Conservation (phyloP, 2,888 invertebrate genomes). For the Lutraria lutraria region DNA sequence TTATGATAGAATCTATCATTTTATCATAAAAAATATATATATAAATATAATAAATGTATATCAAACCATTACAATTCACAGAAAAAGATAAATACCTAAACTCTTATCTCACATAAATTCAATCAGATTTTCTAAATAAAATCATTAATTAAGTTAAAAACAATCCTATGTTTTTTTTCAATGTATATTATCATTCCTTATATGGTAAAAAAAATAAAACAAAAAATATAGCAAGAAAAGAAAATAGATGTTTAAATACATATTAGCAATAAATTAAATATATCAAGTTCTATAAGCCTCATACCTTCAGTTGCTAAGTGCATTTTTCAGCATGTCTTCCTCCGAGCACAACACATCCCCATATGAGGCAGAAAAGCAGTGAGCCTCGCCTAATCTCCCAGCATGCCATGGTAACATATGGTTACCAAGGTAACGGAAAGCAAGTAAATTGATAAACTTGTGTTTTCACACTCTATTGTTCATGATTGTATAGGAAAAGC, state of each 20-base stretch:
- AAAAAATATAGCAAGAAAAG: not conserved
- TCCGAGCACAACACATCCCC: conserved; percentile 29
- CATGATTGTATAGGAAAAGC: conserved; percentile 36
- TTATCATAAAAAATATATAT: no score
- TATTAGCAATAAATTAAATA: not conserved
- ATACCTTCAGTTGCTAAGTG: not conserved
- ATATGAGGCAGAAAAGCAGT: conserved; percentile 40
- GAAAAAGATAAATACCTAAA: no score
- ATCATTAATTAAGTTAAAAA: no score
- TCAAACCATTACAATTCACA: no score
- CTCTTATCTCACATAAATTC: no score
- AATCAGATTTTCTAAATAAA: no score
- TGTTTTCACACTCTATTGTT: conserved; percentile 57
- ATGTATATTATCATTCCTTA: no score
- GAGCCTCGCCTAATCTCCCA: conserved; percentile 62
- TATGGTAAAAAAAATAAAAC: not conserved
- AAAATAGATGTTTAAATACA: not conserved
- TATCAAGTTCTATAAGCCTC: not conserved
- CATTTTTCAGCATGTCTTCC: conserved; percentile 15
- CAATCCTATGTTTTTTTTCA: no score
- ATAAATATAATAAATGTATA: no score
- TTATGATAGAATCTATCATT: no score
- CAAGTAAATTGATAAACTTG: conserved; percentile 64
- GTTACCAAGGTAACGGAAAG: conserved; percentile 62
- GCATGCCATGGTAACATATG: conserved; percentile 56